A percentile compares a stretch with the other conserved stretches of the same genome.
phyloP scores from a whole-genome alignment of 1,140 invertebrate species.

The Cydia fagiglandana region DNA sequence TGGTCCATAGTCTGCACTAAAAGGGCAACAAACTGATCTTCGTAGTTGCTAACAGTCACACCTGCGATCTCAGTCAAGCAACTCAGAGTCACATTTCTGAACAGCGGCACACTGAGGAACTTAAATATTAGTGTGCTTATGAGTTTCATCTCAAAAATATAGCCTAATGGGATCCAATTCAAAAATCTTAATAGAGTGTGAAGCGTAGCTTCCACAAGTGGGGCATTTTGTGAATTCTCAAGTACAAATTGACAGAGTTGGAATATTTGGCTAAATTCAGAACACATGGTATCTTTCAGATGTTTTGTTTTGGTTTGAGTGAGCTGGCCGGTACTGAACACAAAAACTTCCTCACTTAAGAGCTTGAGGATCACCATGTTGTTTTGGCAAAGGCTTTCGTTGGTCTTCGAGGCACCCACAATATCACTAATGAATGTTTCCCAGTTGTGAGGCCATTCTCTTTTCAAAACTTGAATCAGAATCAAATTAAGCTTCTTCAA shows the following conservation, averaged over 20 bases:
- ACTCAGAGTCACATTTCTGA: slow-evolving; percentile 98
- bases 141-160: slow-evolving; percentile 99
- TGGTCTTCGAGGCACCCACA: slow-evolving; percentile 98
- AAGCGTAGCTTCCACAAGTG: slow-evolving; percentile 95
- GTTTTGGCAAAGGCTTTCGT: slow-evolving; percentile 99
- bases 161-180: slow-evolving; percentile 99
- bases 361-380: slow-evolving; percentile 99
- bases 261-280: slow-evolving; percentile 99
- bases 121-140: slow-evolving; percentile 97
- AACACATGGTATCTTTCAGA: slow-evolving; percentile 99
- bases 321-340: slow-evolving; percentile 98
- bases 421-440: slow-evolving; percentile 99
- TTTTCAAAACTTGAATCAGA: slow-evolving; percentile 98
- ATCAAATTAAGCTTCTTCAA: slow-evolving; percentile 99
- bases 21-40: slow-evolving; percentile 93
- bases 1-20: slow-evolving; percentile 95
- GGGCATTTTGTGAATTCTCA: slow-evolving; percentile 98
- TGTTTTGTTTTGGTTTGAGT: slow-evolving; percentile 99
- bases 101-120: slow-evolving; percentile 98
- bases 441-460: slow-evolving; percentile 99
- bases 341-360: slow-evolving; percentile 99
- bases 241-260: slow-evolving; percentile 98
- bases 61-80: slow-evolving; percentile 99
- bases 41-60: slow-evolving; percentile 92
- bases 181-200: slow-evolving; percentile 98